Evolutionary conservation across 2,113 vertebrate species (phyloP).

Genomic region (Leucopternis melanops): DNA sequence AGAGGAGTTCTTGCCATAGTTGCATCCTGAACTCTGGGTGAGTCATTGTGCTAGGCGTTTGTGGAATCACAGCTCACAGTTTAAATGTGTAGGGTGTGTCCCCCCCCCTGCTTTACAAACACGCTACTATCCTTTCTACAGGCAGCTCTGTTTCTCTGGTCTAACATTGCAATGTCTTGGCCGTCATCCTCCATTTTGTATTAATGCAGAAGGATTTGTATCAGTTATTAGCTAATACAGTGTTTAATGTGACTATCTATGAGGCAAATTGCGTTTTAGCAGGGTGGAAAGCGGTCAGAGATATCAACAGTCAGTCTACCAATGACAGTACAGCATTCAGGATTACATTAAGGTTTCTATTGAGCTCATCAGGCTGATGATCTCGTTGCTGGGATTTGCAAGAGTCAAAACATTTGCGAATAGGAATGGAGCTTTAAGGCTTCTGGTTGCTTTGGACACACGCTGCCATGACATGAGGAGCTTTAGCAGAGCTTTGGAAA

Average conservation of each 20-base stretch:
- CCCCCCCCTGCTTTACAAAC: background rate
- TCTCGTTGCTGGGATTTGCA: background rate
- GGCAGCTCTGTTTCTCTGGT: background rate
- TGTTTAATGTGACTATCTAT: background rate
- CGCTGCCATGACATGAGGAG: background rate
- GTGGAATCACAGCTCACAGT: background rate
- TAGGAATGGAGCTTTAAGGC: background rate
- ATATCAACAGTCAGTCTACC: background rate
- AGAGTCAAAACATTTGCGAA: background rate
- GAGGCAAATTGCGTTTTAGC: constrained; percentile 45
- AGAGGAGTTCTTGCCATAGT: background rate
- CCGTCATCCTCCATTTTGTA: background rate
- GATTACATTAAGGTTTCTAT: background rate
- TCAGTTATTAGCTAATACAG: background rate
- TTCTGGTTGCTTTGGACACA: background rate
- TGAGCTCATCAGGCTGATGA: background rate
- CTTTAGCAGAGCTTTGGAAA: background rate
- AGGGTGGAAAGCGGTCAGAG: background rate
- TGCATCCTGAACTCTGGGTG: background rate
- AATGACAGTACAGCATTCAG: background rate
- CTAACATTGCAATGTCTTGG: background rate
- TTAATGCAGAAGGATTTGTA: background rate
- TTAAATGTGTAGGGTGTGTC: background rate
- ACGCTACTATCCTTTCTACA: background rate
- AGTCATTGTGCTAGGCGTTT: background rate